phyloP scores from a whole-genome alignment of 1,140 invertebrate genomes.

The Aphis craccivora region DNA sequence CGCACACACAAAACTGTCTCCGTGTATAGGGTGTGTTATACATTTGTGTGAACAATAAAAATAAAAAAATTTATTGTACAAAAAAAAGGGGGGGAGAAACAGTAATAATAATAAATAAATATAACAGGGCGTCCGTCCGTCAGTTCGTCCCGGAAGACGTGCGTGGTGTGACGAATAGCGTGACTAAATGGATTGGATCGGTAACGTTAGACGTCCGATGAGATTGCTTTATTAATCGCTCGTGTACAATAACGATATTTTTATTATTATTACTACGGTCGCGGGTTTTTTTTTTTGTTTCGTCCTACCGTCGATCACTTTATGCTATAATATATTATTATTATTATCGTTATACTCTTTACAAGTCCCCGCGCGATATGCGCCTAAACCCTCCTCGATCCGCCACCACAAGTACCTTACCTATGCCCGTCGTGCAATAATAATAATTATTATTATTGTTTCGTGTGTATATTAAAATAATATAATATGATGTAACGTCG shows the following conservation, averaged over 20 bases:
- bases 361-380: background rate
- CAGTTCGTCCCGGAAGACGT: slow-evolving; percentile 17
- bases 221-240: slow-evolving; percentile 55
- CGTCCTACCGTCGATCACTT: background rate
- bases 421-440: background rate
- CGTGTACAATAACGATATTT: slow-evolving; percentile 50
- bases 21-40: background rate
- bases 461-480: background rate
- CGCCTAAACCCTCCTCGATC: background rate
- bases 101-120: background rate
- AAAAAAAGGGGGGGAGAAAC: background rate
- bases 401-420: background rate
- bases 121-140: background rate
- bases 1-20: background rate
- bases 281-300: background rate
- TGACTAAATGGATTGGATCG: slow-evolving; percentile 53
- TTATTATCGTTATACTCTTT: background rate
- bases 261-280: slow-evolving; percentile 21
- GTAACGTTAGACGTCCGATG: slow-evolving; percentile 30
- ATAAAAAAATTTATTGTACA: background rate
- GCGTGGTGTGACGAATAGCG: slow-evolving; percentile 53
- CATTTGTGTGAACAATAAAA: slow-evolving; percentile 53
- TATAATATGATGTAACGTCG: background rate
- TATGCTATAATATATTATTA: background rate
- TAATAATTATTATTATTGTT: background rate